Base-by-base conservation (phyloP, 1,140 invertebrate genomes). In the Drosophila navojoa region DNA sequence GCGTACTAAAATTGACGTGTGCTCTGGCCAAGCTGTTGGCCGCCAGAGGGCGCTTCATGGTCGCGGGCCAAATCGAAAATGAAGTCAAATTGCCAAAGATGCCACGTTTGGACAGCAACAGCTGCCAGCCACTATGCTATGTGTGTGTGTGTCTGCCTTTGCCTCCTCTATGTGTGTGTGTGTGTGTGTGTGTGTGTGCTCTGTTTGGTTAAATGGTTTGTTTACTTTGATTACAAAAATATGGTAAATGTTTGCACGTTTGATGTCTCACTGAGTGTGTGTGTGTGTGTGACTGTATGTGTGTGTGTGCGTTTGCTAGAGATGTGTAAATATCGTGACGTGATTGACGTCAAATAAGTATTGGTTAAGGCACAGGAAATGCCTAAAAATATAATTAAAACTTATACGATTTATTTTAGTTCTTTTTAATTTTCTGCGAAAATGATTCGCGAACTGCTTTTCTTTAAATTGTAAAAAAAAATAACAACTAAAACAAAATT, bases 201-300 rank as follows among this genome's bases (percentile, higher is more conserved):
- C 71, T 86, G 82, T 87, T 86, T 85, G 79, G 79, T 86, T 82
- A 81, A 87, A 77, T 86, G 82, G 76, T 87, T 87, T 86, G 82
- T 86, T 86, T 86, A 87, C 82, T 87, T 86, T 86, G 82, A 86
- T 86, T 86, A 86, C 82, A 86, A 86, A 87, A 86, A 86, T 86
- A 86, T 86, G 79, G 82, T 82, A 87, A 87, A 86, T 87, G 82
- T 86, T 87, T 87, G 82, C 82, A 76, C 71, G 75, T 78, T 86
- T 78, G 63, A 76, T 84, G 81, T 84, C 72, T 84, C 68, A 62
- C 80, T 69, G 32, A 49, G 27, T 44, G 11, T 47, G 57, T 19
- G 49, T 52, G 60, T 61, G 16, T 61, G 55, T 79, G 59, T 50
- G 53, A 22, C 47, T 45, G 49, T 32, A 27, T 50, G 32, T 60